Base-by-base conservation (phyloP, 2,797 vertebrate genomes). In the Acipenser ruthenus region DNA sequence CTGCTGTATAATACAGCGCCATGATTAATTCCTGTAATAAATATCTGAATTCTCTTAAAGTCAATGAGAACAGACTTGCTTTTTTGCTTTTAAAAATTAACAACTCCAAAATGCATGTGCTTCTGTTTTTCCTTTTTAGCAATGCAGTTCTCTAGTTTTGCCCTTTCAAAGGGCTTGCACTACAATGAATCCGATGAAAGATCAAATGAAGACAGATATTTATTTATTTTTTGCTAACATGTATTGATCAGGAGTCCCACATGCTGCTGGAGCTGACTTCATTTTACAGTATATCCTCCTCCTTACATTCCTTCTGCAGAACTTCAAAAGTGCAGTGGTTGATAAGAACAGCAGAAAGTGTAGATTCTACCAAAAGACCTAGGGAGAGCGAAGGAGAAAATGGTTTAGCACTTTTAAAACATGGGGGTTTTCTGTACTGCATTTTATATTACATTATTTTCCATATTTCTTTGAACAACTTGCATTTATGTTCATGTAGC, bases 131-230 rank as follows among this genome's bases (percentile, higher is more conserved):
- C 37, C 37, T 37, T 37, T 37, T 37, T 37, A 37, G 37, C 4
- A 37, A 37, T 37, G 37, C 37, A 37, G 37, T 37, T 37, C 5
- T 5, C 3, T 4, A 37, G 37, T 37, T 55, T 55, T 55, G 3
- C 53, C 53, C 53, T 55, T 55, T 55, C 7, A 55, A 55, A 55
- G 53, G 53, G 10, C 9, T 10, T 55, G n/a, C 37, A 37, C 37
- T 55, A n/a, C 53, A 55, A 55, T 55, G n/a, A 9, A n/a, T 10
- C 4, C 53, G n/a, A 10, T n/a, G n/a, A 55, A 55, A 10, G 53
- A 55, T 55, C 10, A 55, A 55, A 55, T 55, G 53, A n/a, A 55
- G 53, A 55, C 53, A 55, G 53, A 55, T 55, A 55, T n/a, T n/a
- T 10, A 55, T 10, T 10, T 55, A 55, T 10, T 10, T 55, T 55